A percentile compares a stretch with the other conserved stretches of the same genome.
These are phyloP conservation scores for Thripadectes ignobilis DNA, from an alignment of 2,797 vertebrate genomes.

Conservation along the genomic window DNA sequence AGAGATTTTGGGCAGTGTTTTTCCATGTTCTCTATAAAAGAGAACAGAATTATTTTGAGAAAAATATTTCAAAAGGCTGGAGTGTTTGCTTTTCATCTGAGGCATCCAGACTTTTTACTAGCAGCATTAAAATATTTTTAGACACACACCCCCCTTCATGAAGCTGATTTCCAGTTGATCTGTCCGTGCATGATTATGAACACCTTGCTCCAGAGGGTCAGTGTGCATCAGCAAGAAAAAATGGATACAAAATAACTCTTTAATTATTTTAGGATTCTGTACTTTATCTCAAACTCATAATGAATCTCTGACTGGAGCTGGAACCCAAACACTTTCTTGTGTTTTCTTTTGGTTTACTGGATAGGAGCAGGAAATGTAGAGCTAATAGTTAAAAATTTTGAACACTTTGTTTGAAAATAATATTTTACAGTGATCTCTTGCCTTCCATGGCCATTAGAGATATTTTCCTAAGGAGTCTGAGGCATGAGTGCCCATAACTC, in stretches of 20 bases:
- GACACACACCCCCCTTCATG: background rate
- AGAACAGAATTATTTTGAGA: background rate
- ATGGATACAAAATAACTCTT: background rate
- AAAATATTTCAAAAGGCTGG: background rate
- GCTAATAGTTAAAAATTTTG: background rate
- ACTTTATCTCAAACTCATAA: background rate
- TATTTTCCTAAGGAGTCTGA: background rate
- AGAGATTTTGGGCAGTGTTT: background rate
- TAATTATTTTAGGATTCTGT: background rate
- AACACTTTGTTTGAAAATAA: background rate
- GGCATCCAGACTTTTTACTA: background rate
- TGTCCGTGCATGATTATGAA: background rate
- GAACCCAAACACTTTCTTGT: background rate
- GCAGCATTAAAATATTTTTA: constrained; percentile 14
- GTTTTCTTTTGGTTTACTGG: background rate
- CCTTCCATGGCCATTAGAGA: background rate
- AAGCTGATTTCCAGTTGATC: constrained; percentile 4
- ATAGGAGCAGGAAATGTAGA: background rate
- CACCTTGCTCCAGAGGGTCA: background rate
- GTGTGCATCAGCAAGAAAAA: background rate
- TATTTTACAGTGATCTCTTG: background rate
- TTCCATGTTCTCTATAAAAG: background rate
- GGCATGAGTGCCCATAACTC: background rate
- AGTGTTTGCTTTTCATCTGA: constrained; percentile 13
- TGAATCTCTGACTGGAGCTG: background rate